phyloP scores from a whole-genome alignment of 2,113 vertebrate species.

The Scophthalmus maximus region DNA sequence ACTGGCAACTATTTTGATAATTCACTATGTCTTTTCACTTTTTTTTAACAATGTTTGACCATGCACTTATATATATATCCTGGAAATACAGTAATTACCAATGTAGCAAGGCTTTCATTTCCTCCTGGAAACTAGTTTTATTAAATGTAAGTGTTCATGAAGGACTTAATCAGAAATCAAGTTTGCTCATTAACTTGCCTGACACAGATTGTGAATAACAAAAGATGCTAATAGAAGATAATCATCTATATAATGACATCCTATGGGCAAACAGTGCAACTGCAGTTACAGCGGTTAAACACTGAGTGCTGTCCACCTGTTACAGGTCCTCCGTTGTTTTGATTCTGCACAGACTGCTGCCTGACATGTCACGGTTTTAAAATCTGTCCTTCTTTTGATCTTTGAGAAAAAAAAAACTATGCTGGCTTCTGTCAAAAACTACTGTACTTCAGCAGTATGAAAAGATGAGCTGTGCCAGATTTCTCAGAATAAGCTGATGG shows the following conservation, averaged over 20 bases:
- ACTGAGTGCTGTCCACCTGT: background rate
- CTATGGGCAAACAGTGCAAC: slow-evolving; percentile 66
- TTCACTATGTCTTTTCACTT: too few relatives aligned
- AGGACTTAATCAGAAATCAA: background rate
- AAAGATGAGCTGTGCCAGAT: background rate
- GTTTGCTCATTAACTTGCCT: slow-evolving; percentile 11
- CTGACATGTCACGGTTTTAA: background rate
- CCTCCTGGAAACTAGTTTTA: background rate
- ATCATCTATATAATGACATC: slow-evolving; percentile 70
- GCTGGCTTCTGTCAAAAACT: background rate
- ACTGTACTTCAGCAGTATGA: background rate
- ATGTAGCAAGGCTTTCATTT: background rate
- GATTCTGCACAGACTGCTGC: background rate
- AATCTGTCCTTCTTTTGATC: background rate
- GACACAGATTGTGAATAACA: background rate
- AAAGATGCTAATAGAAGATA: slow-evolving; percentile 38
- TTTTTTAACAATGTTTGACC: too few relatives aligned
- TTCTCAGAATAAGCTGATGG: background rate
- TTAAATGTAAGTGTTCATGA: background rate
- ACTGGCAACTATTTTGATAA: too few relatives aligned
- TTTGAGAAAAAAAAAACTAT: background rate
- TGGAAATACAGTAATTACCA: background rate
- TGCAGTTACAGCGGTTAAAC: slow-evolving; percentile 40
- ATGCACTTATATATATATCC: too few relatives aligned
- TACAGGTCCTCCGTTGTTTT: too few relatives aligned